Evolutionary conservation across 2,888 invertebrate genomes (phyloP).

Genomic region (Ormyrus rosae): DNA sequence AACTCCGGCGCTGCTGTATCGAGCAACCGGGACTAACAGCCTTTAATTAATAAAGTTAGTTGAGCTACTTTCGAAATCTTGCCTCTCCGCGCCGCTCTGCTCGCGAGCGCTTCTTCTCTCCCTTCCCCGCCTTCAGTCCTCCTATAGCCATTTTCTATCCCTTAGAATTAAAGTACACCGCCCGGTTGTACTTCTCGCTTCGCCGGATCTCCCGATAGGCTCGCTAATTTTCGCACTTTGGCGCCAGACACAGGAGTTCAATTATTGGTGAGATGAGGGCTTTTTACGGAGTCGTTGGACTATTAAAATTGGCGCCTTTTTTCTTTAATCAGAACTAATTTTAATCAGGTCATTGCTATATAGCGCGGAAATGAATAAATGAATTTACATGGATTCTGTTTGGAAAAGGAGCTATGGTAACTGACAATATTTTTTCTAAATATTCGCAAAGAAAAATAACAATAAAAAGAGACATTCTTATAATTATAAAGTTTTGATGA

Average conservation of each 20-base stretch:
- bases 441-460: too few species aligned
- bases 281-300: too few species aligned
- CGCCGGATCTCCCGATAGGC: slow-evolving; percentile 57
- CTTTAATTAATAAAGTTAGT: slow-evolving; percentile 74
- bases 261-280: too few species aligned
- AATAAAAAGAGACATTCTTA: too few species aligned
- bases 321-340: too few species aligned
- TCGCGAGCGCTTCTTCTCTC: slow-evolving; percentile 37
- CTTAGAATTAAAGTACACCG: slow-evolving; percentile 68
- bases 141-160: slow-evolving; percentile 63
- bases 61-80: slow-evolving; percentile 72
- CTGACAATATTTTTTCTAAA: too few species aligned
- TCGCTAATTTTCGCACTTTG: slow-evolving; percentile 49
- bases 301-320: too few species aligned
- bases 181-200: slow-evolving; percentile 34
- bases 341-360: too few species aligned
- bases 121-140: neutral
- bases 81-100: slow-evolving; percentile 56
- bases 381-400: too few species aligned
- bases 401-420: too few species aligned
- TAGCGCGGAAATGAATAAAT: too few species aligned
- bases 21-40: slow-evolving; percentile 71
- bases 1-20: slow-evolving; percentile 62
- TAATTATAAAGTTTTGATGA: too few species aligned
- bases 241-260: neutral